Percentiles rank a stretch among this genome's conserved stretches.
Conservation (phyloP, 2,113 vertebrate genomes). For the Pionites leucogaster region DNA sequence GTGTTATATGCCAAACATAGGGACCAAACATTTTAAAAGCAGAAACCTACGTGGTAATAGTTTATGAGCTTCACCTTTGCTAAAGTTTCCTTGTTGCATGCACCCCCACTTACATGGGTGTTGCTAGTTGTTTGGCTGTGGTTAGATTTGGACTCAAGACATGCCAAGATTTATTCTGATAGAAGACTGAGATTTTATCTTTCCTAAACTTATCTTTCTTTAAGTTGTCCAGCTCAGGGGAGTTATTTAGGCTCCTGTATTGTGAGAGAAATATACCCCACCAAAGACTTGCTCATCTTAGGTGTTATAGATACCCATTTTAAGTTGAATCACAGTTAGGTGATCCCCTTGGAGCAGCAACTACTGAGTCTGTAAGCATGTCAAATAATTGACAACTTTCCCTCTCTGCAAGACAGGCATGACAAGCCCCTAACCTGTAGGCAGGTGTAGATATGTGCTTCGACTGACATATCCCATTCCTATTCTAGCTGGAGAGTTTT, state of each 20-base stretch:
- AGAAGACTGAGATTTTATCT: not conserved
- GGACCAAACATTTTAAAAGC: not conserved
- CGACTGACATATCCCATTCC: accelerated
- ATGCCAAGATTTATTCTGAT: not conserved
- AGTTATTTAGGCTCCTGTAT: not conserved
- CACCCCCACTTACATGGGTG: not conserved
- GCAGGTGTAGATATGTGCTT: not conserved
- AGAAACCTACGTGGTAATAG: accelerated
- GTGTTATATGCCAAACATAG: not conserved
- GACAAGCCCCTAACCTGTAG: not conserved
- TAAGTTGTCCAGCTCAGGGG: not conserved
- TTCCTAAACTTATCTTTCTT: not conserved
- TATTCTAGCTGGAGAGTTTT: not conserved
- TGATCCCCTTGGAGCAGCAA: not conserved
- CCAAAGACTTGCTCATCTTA: not conserved
- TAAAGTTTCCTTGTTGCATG: not conserved
- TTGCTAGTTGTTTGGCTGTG: not conserved
- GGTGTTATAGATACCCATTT: not conserved
- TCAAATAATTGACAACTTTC: not conserved
- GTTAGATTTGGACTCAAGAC: not conserved
- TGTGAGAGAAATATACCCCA: not conserved
- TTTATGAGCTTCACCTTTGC: not conserved
- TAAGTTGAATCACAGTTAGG: not conserved
- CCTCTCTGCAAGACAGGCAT: not conserved
- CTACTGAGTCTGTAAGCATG: not conserved